A percentile compares a stretch with the other conserved stretches of the same genome.
phyloP scores from a whole-genome alignment of 2,113 vertebrate genomes.

The Scomber colias region DNA sequence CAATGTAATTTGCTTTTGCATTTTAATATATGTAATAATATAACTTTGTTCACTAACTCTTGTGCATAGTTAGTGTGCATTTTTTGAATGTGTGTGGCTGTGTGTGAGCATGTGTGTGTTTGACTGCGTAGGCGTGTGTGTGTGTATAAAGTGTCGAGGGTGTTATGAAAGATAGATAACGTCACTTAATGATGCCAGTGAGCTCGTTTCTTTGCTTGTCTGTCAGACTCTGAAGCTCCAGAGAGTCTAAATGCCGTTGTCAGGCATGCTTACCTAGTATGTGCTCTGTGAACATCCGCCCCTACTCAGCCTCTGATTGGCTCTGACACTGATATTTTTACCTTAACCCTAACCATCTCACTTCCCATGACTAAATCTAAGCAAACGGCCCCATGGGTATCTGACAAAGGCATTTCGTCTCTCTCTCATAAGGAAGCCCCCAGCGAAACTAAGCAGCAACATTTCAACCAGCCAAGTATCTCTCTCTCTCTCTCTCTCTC shows the following conservation, averaged over 20 bases:
- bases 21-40: no score
- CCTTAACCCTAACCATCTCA: no score
- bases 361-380: no score
- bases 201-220: slow-evolving; percentile 49
- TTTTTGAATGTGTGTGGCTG: neutral
- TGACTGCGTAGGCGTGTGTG: neutral
- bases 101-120: neutral
- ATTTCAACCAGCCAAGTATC: slow-evolving; percentile 53
- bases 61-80: neutral
- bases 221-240: slow-evolving; percentile 52
- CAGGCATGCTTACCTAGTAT: no score
- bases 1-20: no score
- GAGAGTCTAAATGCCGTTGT: no score
- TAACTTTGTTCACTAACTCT: no score
- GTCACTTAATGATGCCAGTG: slow-evolving; percentile 46
- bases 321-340: no score
- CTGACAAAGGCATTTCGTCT: no score
- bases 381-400: no score
- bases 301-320: no score
- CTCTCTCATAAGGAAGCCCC: slow-evolving; percentile 23
- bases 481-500: slow-evolving; percentile 1
- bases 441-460: slow-evolving; percentile 43
- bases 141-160: neutral
- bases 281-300: no score
- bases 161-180: slow-evolving; percentile 33